Percentiles rank a stretch among this genome's conserved stretches.
phyloP scores from a whole-genome alignment of 2,113 vertebrate genomes.

The Willisornis vidua region DNA sequence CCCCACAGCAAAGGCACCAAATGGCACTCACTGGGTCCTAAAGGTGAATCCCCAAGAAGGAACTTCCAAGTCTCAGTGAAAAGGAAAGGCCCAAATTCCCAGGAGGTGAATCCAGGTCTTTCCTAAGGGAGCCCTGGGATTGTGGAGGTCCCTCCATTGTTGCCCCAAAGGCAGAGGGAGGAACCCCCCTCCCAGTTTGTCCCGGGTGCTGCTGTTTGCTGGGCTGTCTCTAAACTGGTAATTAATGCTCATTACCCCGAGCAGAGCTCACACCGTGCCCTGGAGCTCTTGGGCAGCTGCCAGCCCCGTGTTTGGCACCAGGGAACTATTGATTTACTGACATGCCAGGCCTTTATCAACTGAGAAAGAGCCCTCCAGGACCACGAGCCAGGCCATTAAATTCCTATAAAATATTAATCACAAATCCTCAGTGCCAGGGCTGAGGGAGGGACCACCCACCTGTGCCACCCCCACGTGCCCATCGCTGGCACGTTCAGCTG shows the following conservation, averaged over 20 bases:
- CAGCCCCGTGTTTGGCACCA: neutral
- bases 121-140: accelerated
- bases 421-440: accelerated
- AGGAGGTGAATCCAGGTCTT: accelerated
- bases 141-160: neutral
- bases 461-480: accelerated
- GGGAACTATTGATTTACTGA: slow-evolving; percentile 11
- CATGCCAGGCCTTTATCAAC: neutral
- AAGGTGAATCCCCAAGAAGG: neutral
- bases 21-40: neutral
- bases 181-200: neutral
- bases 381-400: neutral
- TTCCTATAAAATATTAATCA: neutral
- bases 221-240: neutral
- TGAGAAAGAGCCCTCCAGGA: neutral
- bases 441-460: neutral
- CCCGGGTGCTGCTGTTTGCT: neutral
- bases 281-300: neutral
- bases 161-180: slow-evolving; percentile 19
- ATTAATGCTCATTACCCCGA: neutral
- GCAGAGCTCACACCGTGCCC: neutral
- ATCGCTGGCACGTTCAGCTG: accelerated
- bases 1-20: accelerated
- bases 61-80: accelerated
- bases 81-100: neutral